Base-by-base conservation (phyloP, 2,113 vertebrate species). In the Xiphophorus maculatus region DNA sequence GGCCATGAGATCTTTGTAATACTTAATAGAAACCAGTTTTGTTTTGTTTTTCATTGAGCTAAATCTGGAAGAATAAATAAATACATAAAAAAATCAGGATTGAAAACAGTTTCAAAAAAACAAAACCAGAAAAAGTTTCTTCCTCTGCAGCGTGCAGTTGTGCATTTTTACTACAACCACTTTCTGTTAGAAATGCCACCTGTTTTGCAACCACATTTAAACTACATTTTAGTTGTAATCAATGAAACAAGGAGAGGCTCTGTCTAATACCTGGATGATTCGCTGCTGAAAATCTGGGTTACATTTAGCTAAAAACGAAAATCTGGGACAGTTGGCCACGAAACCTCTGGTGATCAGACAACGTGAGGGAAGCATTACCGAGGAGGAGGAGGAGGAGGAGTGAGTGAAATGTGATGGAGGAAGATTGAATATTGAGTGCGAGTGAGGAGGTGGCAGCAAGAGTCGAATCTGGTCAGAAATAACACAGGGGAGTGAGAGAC, bases 291-390 rank as follows among this genome's bases (percentile, higher is more conserved):
- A 88, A 79, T 86, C 33, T 35, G 63, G 80, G 85, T 89, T 91
- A 93, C 93, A 94, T 92, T 86, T 93, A 94, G 92, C 79, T 72
- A 71, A 88, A 90, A 91, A 66, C 73, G 48, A 65, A 87, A 91
- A 93, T 93, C 86, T 94, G 89, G 91, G 92, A 89, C 94, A 93
- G 83, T 79, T 75, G 86, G 88, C 81, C 74, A 89, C 73, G 87
- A 89, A 92, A 87, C 65, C 87, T 87, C 87, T 81, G 76, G 84
- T 83, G 84, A 89, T 87, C 81, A 88, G 79, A 76, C 44, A 7
- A 83, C 79, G 66, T 71, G 76, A 71, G 69, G 30, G 73, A 81
- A 86, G 74, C 79, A 83, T 89, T 81, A 71, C 77, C 2, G 22
- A 82, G 81, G 73, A 79, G 77, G 32, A 77, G 81, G 73, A 79